Conservation (phyloP, 2,888 invertebrate species). For the Unio delphinus region DNA sequence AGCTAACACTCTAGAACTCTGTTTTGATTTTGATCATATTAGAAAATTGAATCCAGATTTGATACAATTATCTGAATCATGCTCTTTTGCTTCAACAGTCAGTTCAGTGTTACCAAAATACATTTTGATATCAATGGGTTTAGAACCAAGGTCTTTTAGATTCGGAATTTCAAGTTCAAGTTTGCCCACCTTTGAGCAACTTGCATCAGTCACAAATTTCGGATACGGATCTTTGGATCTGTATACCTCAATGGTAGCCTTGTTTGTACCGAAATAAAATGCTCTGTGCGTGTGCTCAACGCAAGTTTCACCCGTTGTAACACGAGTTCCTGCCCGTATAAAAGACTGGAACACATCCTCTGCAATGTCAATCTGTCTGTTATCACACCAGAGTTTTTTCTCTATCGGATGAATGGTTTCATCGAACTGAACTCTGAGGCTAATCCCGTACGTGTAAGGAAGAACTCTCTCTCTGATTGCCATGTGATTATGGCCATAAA, state of each 20-base stretch:
- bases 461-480: neutral
- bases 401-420: neutral
- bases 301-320: neutral
- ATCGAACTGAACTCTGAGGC: slow-evolving; percentile 3
- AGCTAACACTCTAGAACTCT: too few species aligned
- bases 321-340: neutral
- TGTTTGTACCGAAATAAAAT: neutral
- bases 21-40: too few species aligned
- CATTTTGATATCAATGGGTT: too few species aligned
- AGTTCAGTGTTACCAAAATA: too few species aligned
- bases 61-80: too few species aligned
- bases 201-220: slow-evolving; percentile 2
- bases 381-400: neutral
- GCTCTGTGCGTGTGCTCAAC: neutral
- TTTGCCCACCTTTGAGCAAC: neutral
- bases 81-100: too few species aligned
- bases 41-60: too few species aligned
- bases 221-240: slow-evolving; percentile 1
- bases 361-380: neutral
- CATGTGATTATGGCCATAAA: slow-evolving; percentile 3
- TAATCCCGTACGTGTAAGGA: slow-evolving; percentile 6
- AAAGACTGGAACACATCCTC: slow-evolving; percentile 8
- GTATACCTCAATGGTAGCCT: slow-evolving; percentile 6
- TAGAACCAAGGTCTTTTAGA: too few species aligned
- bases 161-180: neutral